A percentile compares a stretch with the other conserved stretches of the same genome.
Evolutionary conservation across 1,140 invertebrate genomes (phyloP).

Genomic region (Eueides isabella): DNA sequence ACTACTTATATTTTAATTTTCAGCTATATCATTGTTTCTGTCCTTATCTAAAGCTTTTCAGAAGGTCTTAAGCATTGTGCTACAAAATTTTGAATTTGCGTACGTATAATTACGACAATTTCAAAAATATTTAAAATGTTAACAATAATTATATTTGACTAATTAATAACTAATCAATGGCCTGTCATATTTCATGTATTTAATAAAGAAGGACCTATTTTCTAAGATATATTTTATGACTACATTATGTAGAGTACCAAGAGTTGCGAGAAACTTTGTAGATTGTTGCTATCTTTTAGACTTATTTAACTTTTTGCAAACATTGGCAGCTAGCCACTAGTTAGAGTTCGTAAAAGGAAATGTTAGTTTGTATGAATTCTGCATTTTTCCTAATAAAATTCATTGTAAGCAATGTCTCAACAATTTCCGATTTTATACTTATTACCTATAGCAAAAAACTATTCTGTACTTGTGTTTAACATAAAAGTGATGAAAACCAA

Average conservation of each 20-base stretch:
- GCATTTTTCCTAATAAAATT: background rate
- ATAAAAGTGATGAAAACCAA: too few species aligned
- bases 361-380: slow-evolving; percentile 1
- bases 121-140: too few species aligned
- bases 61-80: too few species aligned
- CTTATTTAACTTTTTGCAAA: background rate
- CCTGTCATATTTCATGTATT: background rate
- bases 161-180: too few species aligned
- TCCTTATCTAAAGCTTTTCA: too few species aligned
- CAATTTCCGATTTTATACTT: background rate
- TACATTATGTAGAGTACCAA: background rate
- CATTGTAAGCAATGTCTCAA: background rate
- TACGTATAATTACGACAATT: too few species aligned
- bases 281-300: slow-evolving; percentile 5
- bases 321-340: slow-evolving; percentile 2
- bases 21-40: too few species aligned
- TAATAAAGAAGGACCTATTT: background rate
- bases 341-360: slow-evolving; percentile 3
- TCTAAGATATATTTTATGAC: background rate
- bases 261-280: background rate
- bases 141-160: too few species aligned
- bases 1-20: too few species aligned
- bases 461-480: too few species aligned
- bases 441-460: too few species aligned
- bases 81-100: too few species aligned